These are phyloP conservation scores for Ichneumoninae sp. DNA, from an alignment of 2,888 invertebrate species.

Conservation along the genomic window DNA sequence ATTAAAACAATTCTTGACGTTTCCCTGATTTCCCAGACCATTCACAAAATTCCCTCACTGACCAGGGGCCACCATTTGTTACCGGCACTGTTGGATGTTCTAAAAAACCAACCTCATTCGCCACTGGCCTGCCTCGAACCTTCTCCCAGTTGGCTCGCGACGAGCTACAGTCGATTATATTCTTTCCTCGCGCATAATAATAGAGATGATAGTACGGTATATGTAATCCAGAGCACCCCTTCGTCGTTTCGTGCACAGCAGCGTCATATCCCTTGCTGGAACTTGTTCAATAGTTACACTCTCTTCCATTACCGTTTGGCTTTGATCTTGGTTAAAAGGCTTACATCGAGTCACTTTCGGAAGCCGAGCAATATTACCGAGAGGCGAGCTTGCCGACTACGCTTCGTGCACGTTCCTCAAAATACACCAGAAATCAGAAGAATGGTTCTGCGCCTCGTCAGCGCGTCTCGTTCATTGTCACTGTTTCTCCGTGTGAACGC, in stretches of 20 bases:
- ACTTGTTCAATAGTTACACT: slow-evolving; percentile 70
- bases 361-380: slow-evolving; percentile 66
- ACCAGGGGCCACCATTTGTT: not conserved
- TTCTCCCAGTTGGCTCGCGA: slow-evolving; percentile 12
- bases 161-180: slow-evolving; percentile 10
- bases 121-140: slow-evolving; percentile 27
- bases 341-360: slow-evolving; percentile 71
- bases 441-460: slow-evolving; percentile 42
- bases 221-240: slow-evolving; percentile 23
- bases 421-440: slow-evolving; percentile 43
- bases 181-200: slow-evolving; percentile 4
- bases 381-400: slow-evolving; percentile 33
- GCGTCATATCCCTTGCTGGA: slow-evolving; percentile 54
- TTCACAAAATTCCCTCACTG: too few species aligned
- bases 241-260: slow-evolving; percentile 27
- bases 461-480: slow-evolving; percentile 27
- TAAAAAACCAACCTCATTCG: not conserved
- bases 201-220: slow-evolving; percentile 13
- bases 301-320: slow-evolving; percentile 69
- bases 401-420: slow-evolving; percentile 12
- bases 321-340: slow-evolving; percentile 72
- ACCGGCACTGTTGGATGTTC: not conserved
- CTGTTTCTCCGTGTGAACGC: slow-evolving; percentile 12
- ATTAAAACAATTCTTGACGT: too few species aligned
- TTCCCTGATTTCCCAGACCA: too few species aligned